phyloP scores from a whole-genome alignment of 1,140 invertebrate genomes.

The Heliconius hermathena region DNA sequence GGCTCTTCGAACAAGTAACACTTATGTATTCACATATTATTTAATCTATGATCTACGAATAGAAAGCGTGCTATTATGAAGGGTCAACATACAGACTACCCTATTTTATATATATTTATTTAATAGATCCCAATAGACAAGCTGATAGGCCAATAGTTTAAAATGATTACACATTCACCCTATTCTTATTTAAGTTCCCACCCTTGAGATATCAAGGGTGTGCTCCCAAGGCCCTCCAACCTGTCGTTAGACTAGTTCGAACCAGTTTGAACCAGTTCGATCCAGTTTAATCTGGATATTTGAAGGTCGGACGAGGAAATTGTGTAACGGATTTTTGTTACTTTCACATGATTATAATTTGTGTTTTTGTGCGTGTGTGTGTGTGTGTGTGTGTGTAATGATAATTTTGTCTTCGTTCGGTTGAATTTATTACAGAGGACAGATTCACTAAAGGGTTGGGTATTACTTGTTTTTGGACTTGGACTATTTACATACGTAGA shows the following conservation, averaged over 20 bases:
- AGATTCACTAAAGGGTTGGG: neutral
- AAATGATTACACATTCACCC: conserved; percentile 4
- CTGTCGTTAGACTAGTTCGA: neutral
- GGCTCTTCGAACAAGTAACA: neutral
- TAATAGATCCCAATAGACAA: neutral
- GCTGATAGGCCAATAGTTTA: conserved; percentile 2
- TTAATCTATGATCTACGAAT: conserved; percentile 1
- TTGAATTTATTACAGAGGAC: neutral
- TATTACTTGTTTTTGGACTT: neutral
- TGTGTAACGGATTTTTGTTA: neutral
- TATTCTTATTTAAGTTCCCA: neutral
- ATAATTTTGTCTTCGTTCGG: too few relatives aligned
- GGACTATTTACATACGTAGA: too few relatives aligned
- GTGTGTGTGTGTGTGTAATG: neutral
- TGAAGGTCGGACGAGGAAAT: conserved; percentile 11
- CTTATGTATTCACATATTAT: neutral
- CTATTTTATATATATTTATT: conserved; percentile 4
- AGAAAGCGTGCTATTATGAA: neutral
- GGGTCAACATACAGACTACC: conserved; percentile 1
- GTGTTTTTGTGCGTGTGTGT: neutral
- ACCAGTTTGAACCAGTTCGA: neutral
- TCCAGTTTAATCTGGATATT: neutral
- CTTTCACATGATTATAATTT: conserved; percentile 3
- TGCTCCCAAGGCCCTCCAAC: neutral
- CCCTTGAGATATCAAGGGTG: neutral